A percentile compares a stretch with the other conserved stretches of the same genome.
These are phyloP conservation scores for Mongoloraphidia duomilia DNA, from an alignment of 2,888 invertebrate species.

Conservation along the genomic window DNA sequence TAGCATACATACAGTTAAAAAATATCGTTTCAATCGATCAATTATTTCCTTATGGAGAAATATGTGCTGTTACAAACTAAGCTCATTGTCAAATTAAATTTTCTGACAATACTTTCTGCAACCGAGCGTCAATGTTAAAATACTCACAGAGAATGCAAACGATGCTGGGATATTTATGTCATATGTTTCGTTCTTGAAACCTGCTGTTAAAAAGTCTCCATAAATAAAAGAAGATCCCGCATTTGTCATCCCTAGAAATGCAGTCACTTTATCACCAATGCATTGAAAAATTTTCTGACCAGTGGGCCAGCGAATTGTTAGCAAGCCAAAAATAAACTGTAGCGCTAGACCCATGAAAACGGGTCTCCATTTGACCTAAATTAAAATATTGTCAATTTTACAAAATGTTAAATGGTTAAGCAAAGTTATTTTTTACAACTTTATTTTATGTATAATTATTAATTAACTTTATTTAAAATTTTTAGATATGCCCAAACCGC, in stretches of 20 bases:
- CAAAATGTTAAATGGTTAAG: no score
- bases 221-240: slow-evolving; percentile 77
- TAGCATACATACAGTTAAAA: no score
- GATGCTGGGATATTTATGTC: slow-evolving; percentile 32
- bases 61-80: no score
- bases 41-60: no score
- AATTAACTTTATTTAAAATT: no score
- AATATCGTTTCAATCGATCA: no score
- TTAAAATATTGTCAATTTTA: background rate
- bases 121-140: no score
- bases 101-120: no score
- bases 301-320: slow-evolving; percentile 72
- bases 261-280: slow-evolving; percentile 46
- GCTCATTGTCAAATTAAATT: no score
- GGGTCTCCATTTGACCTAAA: slow-evolving; percentile 60
- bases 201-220: slow-evolving; percentile 46
- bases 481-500: no score
- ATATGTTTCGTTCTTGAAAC: background rate
- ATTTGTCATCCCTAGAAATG: slow-evolving; percentile 65
- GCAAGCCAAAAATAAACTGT: slow-evolving; percentile 71
- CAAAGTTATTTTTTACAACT: no score
- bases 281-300: slow-evolving; percentile 58
- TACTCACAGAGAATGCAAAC: slow-evolving; percentile 75
- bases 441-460: no score
- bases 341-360: slow-evolving; percentile 65